These are phyloP conservation scores for Pseudotriccus pelzelni DNA, from an alignment of 2,797 vertebrate species.

Conservation along the genomic window DNA sequence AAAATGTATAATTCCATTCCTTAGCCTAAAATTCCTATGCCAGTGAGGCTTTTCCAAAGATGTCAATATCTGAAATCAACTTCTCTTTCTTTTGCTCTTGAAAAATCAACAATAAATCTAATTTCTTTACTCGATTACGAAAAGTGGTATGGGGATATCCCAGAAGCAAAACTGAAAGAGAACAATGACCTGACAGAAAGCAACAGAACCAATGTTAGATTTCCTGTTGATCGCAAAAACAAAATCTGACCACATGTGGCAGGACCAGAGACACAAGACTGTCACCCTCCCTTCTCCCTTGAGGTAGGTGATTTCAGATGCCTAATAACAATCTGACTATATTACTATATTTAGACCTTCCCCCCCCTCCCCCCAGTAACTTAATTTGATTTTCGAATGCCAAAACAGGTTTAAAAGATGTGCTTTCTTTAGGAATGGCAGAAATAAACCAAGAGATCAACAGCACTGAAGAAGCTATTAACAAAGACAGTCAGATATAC, in stretches of 20 bases:
- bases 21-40: not conserved
- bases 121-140: not conserved
- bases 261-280: not conserved
- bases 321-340: not conserved
- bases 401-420: not conserved
- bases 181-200: not conserved
- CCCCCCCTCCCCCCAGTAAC: rapidly evolving
- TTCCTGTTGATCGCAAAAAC: not conserved
- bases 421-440: not conserved
- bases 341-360: not conserved
- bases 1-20: conserved; percentile 31
- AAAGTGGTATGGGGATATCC: not conserved
- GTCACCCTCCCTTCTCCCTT: not conserved
- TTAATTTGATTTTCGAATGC: not conserved
- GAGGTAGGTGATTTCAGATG: not conserved
- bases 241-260: not conserved
- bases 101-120: not conserved
- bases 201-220: not conserved
- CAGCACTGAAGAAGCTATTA: not conserved
- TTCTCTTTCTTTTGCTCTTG: not conserved
- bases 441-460: not conserved
- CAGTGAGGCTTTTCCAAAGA: not conserved
- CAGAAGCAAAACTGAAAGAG: not conserved
- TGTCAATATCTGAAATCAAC: not conserved
- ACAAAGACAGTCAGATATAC: not conserved